Percentiles rank a stretch among this genome's conserved stretches.
These are phyloP conservation scores for Polyergus mexicanus DNA, from an alignment of 1,140 invertebrate genomes.

Conservation along the genomic window DNA sequence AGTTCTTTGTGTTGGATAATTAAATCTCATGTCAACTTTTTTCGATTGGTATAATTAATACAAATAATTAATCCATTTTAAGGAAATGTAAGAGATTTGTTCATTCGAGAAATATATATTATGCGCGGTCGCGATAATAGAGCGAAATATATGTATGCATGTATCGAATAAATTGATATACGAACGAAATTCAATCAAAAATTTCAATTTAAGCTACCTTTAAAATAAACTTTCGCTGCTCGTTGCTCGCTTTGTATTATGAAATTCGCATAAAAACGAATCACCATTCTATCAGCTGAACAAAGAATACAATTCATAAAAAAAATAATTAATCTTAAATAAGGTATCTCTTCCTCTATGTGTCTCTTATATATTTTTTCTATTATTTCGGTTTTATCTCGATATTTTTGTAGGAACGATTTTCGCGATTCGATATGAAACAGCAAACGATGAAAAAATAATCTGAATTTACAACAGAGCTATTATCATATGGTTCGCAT, in stretches of 20 bases:
- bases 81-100: constrained; percentile 6
- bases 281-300: neutral
- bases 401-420: neutral
- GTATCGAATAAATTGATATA: constrained; percentile 8
- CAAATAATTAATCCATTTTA: neutral
- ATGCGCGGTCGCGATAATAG: neutral
- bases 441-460: constrained; percentile 54
- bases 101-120: neutral
- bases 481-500: constrained; percentile 53
- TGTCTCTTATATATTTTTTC: neutral
- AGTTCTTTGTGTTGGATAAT: neutral
- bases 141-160: neutral
- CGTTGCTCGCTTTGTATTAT: constrained; percentile 3
- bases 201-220: constrained; percentile 25
- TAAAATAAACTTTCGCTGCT: constrained; percentile 28
- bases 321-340: constrained; percentile 39
- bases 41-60: constrained; percentile 30
- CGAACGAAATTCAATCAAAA: constrained; percentile 33
- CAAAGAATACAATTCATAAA: neutral
- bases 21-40: neutral
- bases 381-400: neutral
- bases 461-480: constrained; percentile 66
- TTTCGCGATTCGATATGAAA: neutral
- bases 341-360: neutral
- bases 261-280: constrained; percentile 11